phyloP scores from a whole-genome alignment of 2,888 invertebrate genomes.

The Allophyes oxyacanthae region DNA sequence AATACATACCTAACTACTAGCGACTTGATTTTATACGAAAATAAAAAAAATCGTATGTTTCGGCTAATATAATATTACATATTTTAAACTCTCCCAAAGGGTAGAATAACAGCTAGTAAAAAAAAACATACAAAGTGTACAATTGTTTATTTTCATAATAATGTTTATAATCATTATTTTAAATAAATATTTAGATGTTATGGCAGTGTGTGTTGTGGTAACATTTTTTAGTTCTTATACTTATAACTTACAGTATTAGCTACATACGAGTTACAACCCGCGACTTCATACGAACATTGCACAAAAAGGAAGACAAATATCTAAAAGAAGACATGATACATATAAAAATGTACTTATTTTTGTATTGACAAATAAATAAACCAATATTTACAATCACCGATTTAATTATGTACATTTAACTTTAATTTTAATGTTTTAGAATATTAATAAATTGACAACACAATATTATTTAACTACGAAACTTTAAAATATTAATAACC shows the following conservation, averaged over 20 bases:
- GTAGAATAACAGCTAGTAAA: not conserved
- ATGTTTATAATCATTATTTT: constrained; percentile 45
- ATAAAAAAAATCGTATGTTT: too few relatives aligned
- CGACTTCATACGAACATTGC: constrained; percentile 36
- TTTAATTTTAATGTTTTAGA: not conserved
- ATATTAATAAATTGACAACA: not conserved
- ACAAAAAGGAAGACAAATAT: constrained; percentile 45
- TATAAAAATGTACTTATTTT: not conserved
- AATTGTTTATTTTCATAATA: constrained; percentile 56
- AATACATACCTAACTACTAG: too few relatives aligned
- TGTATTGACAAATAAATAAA: constrained; percentile 25
- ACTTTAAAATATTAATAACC: not conserved
- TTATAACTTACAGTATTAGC: constrained; percentile 36
- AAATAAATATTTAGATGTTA: constrained; percentile 50
- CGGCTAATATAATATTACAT: too few relatives aligned
- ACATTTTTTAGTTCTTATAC: constrained; percentile 33
- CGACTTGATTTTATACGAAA: too few relatives aligned
- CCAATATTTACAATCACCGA: constrained; percentile 43
- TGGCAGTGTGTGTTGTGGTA: constrained; percentile 60
- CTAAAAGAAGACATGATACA: constrained; percentile 6
- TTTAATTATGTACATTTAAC: constrained; percentile 34
- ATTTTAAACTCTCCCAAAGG: too few relatives aligned
- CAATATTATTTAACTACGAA: not conserved
- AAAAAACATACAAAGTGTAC: constrained; percentile 55
- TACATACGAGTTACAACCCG: constrained; percentile 22